Percentiles rank a stretch among this genome's conserved stretches.
Conservation (phyloP, 2,797 vertebrate genomes). For the Chaetophractus vellerosus region DNA sequence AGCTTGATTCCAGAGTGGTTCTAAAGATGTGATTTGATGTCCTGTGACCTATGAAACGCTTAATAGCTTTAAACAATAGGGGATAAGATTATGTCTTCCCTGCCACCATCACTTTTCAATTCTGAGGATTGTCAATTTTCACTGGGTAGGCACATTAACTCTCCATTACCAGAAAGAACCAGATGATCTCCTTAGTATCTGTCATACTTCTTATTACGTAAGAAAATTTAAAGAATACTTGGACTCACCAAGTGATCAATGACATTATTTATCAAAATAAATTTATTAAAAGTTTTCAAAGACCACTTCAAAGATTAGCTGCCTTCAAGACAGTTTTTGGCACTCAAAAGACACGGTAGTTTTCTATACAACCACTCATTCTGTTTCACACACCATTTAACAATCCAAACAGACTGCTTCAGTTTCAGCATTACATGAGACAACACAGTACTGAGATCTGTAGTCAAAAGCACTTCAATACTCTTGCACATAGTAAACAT, state of each 20-base stretch:
- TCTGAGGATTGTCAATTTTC: neutral
- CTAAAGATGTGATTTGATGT: neutral
- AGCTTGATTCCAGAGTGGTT: neutral
- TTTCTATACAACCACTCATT: constrained; percentile 77
- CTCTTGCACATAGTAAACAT: constrained; percentile 69
- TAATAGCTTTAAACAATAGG: neutral
- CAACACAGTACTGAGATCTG: constrained; percentile 28
- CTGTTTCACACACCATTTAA: constrained; percentile 62
- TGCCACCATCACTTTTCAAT: neutral
- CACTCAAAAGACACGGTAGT: constrained; percentile 69
- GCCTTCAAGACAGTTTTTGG: constrained; percentile 86
- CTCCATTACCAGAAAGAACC: neutral
- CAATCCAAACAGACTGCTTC: constrained; percentile 74
- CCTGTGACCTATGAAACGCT: neutral
- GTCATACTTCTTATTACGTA: neutral
- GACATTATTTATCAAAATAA: constrained; percentile 89
- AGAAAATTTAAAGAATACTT: neutral
- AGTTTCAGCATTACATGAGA: neutral
- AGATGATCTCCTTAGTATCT: neutral
- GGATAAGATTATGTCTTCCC: neutral
- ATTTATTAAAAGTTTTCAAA: constrained; percentile 90
- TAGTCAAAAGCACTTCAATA: constrained; percentile 52
- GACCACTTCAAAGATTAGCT: constrained; percentile 88
- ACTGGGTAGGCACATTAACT: neutral
- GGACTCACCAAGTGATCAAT: constrained; percentile 19